These are phyloP conservation scores for Cavia porcellus DNA, from an alignment of 2,113 vertebrate species.

Conservation along the genomic window DNA sequence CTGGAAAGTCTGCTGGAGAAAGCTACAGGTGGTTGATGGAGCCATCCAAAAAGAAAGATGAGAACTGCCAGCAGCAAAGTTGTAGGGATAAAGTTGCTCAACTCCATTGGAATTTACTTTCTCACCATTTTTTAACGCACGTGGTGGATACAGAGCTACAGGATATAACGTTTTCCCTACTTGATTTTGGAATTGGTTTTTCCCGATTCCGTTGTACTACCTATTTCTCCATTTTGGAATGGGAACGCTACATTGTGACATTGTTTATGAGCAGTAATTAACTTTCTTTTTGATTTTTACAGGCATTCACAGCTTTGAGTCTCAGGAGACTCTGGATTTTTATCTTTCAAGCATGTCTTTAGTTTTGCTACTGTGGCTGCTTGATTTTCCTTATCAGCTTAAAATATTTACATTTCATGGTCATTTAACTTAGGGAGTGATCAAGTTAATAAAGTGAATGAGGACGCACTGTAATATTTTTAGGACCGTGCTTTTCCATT, in stretches of 20 bases:
- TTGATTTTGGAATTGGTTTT: neutral
- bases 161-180: neutral
- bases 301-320: neutral
- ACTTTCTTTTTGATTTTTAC: neutral
- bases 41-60: neutral
- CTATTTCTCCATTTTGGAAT: neutral
- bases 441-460: neutral
- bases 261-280: neutral
- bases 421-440: neutral
- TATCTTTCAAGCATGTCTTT: neutral
- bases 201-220: neutral
- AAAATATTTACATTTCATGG: neutral
- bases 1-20: neutral
- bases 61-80: neutral
- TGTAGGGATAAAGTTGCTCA: neutral
- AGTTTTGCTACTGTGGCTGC: neutral
- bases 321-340: neutral
- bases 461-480: neutral
- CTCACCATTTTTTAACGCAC: neutral
- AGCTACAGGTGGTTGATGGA: neutral
- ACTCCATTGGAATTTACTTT: neutral
- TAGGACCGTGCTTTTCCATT: neutral
- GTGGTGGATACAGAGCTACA: neutral
- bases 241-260: neutral
- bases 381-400: neutral